phyloP scores from a whole-genome alignment of 2,113 vertebrate genomes.

The Oryzias woworae region DNA sequence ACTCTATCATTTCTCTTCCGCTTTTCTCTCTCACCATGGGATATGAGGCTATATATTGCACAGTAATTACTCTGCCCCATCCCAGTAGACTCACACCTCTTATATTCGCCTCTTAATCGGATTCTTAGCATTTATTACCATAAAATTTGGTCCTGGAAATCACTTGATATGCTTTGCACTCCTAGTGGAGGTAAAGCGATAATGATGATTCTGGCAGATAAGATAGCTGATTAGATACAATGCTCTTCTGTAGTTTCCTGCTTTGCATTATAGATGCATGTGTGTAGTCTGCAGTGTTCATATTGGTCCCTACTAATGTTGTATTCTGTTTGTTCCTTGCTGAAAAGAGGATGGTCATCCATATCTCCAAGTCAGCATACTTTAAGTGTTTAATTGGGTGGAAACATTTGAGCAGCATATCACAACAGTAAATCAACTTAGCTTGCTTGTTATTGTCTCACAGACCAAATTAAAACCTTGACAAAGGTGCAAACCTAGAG shows the following conservation, averaged over 20 bases:
- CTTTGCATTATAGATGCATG: constrained; percentile 42
- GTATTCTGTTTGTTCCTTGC: constrained; percentile 47
- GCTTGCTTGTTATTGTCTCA: not conserved
- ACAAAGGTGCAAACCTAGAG: constrained; percentile 9
- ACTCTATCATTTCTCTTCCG: constrained; percentile 6
- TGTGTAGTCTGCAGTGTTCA: constrained; percentile 29
- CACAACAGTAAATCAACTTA: constrained; percentile 6
- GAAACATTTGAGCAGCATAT: too few relatives aligned
- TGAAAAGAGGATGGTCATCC: constrained; percentile 25
- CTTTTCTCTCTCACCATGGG: constrained; percentile 25
- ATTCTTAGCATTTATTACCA: constrained; percentile 65
- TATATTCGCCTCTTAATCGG: constrained; percentile 53
- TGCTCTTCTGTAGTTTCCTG: constrained; percentile 40
- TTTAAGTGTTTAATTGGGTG: not conserved
- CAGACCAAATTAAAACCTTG: constrained; percentile 32
- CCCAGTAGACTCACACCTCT: constrained; percentile 48
- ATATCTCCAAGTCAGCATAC: constrained; percentile 40
- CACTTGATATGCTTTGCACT: constrained; percentile 27
- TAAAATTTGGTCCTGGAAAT: constrained; percentile 53
- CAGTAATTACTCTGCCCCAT: constrained; percentile 64
- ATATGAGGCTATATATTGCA: constrained; percentile 33
- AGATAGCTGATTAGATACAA: constrained; percentile 54
- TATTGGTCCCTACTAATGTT: not conserved
- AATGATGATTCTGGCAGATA: constrained; percentile 58
- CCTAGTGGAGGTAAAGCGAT: constrained; percentile 34